Percentiles rank a stretch among this genome's conserved stretches.
Conservation (phyloP, 2,113 vertebrate species). For the Phylloscopus trochiloides region DNA sequence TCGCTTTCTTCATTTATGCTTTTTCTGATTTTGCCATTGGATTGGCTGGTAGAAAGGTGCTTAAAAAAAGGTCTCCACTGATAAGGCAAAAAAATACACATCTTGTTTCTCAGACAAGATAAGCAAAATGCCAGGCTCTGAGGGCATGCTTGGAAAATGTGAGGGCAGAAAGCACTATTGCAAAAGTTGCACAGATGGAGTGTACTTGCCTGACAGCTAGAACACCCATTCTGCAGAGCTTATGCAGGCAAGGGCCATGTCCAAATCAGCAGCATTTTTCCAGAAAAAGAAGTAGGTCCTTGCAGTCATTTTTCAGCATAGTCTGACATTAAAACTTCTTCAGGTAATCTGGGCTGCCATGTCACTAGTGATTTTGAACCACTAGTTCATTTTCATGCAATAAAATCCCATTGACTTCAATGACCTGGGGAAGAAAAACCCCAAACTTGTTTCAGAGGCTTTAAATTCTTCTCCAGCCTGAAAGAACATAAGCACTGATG, state of each 20-base stretch:
- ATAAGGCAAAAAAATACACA: not conserved
- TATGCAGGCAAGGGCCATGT: not conserved
- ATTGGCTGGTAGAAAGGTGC: not conserved
- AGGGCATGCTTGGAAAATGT: not conserved
- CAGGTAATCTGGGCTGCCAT: not conserved
- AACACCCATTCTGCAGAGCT: not conserved
- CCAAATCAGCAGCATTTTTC: not conserved
- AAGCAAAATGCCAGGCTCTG: not conserved
- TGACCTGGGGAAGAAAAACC: accelerated
- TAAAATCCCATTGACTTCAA: not conserved
- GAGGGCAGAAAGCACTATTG: not conserved
- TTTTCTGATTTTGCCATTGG: not conserved
- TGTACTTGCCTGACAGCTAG: not conserved
- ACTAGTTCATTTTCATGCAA: not conserved
- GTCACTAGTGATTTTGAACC: not conserved
- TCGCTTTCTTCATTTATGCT: not conserved
- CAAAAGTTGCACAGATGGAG: not conserved
- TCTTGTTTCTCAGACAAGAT: not conserved
- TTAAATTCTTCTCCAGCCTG: not conserved
- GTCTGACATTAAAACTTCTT: not conserved
- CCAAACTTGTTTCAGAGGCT: not conserved
- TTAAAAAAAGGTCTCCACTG: not conserved
- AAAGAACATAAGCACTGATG: not conserved
- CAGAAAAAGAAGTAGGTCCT: not conserved
- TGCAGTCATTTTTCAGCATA: not conserved